Percentiles rank a stretch among this genome's conserved stretches.
Conservation (phyloP, 2,113 vertebrate species). For the Bubo bubo region DNA sequence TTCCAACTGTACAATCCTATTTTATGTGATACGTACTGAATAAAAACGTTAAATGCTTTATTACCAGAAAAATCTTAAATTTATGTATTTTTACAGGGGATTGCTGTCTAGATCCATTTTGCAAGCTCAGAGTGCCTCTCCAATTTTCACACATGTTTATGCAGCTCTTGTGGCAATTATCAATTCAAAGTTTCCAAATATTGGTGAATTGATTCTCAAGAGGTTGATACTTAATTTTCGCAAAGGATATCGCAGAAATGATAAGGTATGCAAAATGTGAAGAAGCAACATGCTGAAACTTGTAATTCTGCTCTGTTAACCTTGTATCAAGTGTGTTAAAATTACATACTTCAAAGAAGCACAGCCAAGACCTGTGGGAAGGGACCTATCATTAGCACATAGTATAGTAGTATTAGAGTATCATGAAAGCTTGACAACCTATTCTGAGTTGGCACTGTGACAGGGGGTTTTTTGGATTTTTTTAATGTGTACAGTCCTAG, state of each 20-base stretch:
- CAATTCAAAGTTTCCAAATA: constrained; percentile 98
- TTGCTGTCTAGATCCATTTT: constrained; percentile 89
- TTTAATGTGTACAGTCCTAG: not conserved
- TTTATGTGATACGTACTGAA: not conserved
- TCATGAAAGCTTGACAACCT: not conserved
- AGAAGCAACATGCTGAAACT: not conserved
- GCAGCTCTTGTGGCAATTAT: constrained; percentile 94
- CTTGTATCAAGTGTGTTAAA: not conserved
- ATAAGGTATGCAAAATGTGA: constrained; percentile 82
- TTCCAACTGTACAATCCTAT: not conserved
- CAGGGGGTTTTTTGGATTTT: not conserved
- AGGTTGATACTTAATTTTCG: constrained; percentile 94
- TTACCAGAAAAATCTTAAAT: not conserved
- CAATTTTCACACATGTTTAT: constrained; percentile 97
- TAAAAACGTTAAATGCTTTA: not conserved
- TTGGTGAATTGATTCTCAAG: constrained; percentile 95
- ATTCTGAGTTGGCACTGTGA: not conserved
- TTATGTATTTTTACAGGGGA: constrained; percentile 74
- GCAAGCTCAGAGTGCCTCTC: constrained; percentile 93
- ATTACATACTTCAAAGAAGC: not conserved
- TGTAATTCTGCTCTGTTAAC: not conserved
- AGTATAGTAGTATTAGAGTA: not conserved
- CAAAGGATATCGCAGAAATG: constrained; percentile 95
- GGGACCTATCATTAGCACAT: not conserved
- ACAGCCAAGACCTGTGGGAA: fast-evolving